Evolutionary conservation across 2,113 vertebrate genomes (phyloP), one percentile per base, ranked within the genome.

Genomic region (Lagopus leucura): DNA sequence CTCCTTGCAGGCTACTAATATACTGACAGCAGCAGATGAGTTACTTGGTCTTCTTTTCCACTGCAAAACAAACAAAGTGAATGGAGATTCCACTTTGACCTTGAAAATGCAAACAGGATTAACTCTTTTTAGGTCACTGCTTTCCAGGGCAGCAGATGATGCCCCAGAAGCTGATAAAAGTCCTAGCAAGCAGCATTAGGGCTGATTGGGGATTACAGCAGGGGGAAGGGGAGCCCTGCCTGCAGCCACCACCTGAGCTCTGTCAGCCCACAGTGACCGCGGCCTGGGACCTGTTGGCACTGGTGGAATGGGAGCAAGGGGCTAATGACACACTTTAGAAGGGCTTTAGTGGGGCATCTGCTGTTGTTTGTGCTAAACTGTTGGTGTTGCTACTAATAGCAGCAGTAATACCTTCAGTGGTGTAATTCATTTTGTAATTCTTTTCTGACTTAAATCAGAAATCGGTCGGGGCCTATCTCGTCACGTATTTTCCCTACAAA

Each of bases 91-190:
- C 57, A 90, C 63, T 95, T 75, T 96, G 94, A 96, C 97, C 92
- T 96, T 97, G 96, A 93, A 84, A 91, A 94, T 25, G 61, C 92
- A 95, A 95, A 96, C 73, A 82, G 63, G 92, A 96, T 97, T 97
- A 97, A 78, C 70, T 90, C 67, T 93, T 96, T 97, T 83, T 95
- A 97, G 95, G 94, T 96, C 93, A 96, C 20, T 48, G 88, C 88
- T 83, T 90, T 88, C 86, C 64, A 60, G 91, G 90, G 90, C 88
- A 90, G 77, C 91, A 88, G 94, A 84, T 32, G 92, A 92, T 92
- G 96, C 79, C 61, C 47, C 38, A 80, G 54, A 89, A 92, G 88
- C 71, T 82, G 94, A 96, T 65, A 66, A 80, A 88, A 93, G 85
- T 43, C 69, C 40, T 85, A 55, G 75, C 30, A 4, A 95, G 73